Evolutionary conservation across 2,113 vertebrate species (phyloP), one percentile per base, ranked within the genome.

Genomic region (Columba janthina): DNA sequence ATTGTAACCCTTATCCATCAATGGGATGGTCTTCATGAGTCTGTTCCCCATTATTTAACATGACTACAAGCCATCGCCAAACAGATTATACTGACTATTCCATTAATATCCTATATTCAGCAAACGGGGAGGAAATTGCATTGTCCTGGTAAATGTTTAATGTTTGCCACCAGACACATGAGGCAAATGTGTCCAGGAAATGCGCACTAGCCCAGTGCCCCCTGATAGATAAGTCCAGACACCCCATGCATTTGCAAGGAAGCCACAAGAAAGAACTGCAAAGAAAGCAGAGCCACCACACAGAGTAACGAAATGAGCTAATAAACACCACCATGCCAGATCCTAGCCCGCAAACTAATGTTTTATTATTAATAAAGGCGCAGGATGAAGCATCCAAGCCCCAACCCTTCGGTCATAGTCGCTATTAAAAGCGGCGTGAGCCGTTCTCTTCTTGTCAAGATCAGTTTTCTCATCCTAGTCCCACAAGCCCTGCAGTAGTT

Each of bases 131-230:
- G 84, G 66, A 80, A 93, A 93, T 82, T 19, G 40, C 40, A 66
- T 82, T 89, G 73, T 94, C 94, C 60, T 90, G 87, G 40, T n/a
- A 93, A 71, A 22, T 77, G 22, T 56, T 85, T 46, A 46, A 83
- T 42, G 50, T 80, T 88, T 89, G 89, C 81, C 78, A 96, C 40
- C 58, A 95, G 74, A 62, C 14, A 56, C 42, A 51, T 0, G 5
- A 89, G 18, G 58, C 82, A 90, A 75, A 82, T 15, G 32, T 24
- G 24, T 22, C 44, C 70, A 78, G 42, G 38, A 95, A 91, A 81
- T 28, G 60, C 48, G 36, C 56, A 48, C 26, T 84, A 48, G 24
- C 51, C 57, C 91, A 61, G 2, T 69, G 79, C 64, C 70, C 78
- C 18, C 38, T 18, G 36, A 79, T 25, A 26, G 86, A 2, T 51